phyloP scores from a whole-genome alignment of 2,797 vertebrate species.

The Ceryle rudis region DNA sequence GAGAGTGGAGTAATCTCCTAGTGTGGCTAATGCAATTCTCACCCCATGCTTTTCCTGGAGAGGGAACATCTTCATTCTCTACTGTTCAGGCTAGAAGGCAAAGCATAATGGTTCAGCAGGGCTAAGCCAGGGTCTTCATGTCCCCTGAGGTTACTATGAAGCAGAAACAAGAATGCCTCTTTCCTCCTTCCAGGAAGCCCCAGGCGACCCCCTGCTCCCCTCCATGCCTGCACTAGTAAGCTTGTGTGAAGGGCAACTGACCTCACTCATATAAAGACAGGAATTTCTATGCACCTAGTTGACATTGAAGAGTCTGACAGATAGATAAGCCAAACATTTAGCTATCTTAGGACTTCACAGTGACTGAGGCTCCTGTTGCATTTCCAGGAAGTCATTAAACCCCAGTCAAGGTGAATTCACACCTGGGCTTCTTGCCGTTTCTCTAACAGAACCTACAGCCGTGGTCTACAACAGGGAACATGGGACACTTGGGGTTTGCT shows the following conservation, averaged over 20 bases:
- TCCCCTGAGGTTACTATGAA: background rate
- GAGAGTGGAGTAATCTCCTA: slow-evolving; percentile 32
- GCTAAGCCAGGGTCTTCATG: fast-evolving
- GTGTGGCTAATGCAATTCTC: slow-evolving; percentile 44
- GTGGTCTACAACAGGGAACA: background rate
- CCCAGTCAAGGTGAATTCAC: background rate
- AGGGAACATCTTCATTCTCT: background rate
- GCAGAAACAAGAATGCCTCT: background rate
- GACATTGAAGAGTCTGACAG: background rate
- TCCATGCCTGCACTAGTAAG: background rate
- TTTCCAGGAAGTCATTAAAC: background rate
- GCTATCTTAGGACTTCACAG: background rate
- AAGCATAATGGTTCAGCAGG: background rate
- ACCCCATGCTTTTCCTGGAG: background rate
- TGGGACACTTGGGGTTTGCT: background rate
- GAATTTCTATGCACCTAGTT: background rate
- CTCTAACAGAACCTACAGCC: background rate
- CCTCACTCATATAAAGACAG: background rate
- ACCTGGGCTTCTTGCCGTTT: background rate
- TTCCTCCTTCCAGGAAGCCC: background rate
- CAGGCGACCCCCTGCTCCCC: background rate
- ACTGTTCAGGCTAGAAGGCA: background rate
- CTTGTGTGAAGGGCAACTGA: fast-evolving
- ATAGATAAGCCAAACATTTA: background rate
- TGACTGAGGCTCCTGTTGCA: background rate